Base-by-base conservation (phyloP, 2,888 invertebrate species). In the Nomada goodeniana region DNA sequence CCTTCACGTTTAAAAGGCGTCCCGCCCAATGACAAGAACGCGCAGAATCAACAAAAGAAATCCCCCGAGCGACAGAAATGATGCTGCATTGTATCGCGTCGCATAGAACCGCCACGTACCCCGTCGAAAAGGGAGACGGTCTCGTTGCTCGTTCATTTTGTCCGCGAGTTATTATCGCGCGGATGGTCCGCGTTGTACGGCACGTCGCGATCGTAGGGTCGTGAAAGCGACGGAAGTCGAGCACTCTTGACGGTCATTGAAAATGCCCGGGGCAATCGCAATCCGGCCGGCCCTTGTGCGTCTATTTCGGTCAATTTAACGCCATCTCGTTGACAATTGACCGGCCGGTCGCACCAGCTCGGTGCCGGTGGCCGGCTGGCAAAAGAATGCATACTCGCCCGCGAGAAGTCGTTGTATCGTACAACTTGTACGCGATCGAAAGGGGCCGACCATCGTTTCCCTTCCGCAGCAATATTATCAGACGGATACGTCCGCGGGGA, bases 271-370 rank as follows among this genome's bases (percentile, higher is more conserved):
- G 74, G 82, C 86, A 86, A 87, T 87, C 82, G 82, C 83, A 79
- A 78, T 83, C 85, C 72, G 80, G 64, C 63, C 75, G 83, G 71
- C 85, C 77, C 86, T 85, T 84, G 84, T 82, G 73, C 82, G 75
- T 76, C 82, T 79, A 90, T 89, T 89, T 89, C 86, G 86, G 86
- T 88, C 90, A 90, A 90, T 90, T 90, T 89, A 90, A 87, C 88
- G 88, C 86, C 85, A 88, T 85, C 83, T 84, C 70, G 83, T 55
- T 83, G 86, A 88, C 88, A 90, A 90, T 90, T 90, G 88, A 83
- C 81, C 75, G 73, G 64, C 68, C 78, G 67, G 59, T 63, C 36
- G 36, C 36, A 36, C 7, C 36, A 36, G 1, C 7, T 0, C 36
- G 36, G 7, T 7, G 36, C 61, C 61, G 71, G 52, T 42, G 77